A percentile compares a stretch with the other conserved stretches of the same genome.
Evolutionary conservation across 2,113 vertebrate species (phyloP).

Genomic region (Tragulus kanchil): DNA sequence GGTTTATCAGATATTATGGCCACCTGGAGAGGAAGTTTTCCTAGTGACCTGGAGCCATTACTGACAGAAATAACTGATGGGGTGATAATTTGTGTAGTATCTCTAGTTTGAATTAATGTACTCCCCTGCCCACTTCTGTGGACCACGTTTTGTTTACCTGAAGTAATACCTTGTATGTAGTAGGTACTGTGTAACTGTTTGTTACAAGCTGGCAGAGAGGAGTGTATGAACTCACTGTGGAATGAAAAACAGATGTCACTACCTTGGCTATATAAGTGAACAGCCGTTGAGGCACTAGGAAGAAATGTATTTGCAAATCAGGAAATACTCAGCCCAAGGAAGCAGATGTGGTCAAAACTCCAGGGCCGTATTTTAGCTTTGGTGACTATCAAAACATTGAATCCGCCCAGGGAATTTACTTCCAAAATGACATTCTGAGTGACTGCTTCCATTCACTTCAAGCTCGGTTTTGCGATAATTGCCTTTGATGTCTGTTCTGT

Average conservation of each 20-base stretch:
- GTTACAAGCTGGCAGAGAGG: neutral
- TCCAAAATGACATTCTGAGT: slow-evolving; percentile 56
- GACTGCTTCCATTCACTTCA: slow-evolving; percentile 56
- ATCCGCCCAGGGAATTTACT: slow-evolving; percentile 46
- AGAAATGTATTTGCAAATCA: slow-evolving; percentile 63
- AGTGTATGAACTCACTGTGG: neutral
- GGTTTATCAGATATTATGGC: neutral
- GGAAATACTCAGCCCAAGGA: slow-evolving; percentile 62
- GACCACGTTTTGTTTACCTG: neutral
- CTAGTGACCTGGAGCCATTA: neutral
- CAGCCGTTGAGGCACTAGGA: slow-evolving; percentile 16
- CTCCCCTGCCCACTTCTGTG: neutral
- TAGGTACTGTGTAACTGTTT: neutral
- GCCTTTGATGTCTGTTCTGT: slow-evolving; percentile 69
- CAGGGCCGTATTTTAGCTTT: slow-evolving; percentile 41
- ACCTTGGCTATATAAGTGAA: slow-evolving; percentile 25
- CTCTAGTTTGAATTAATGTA: neutral
- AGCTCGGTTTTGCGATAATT: slow-evolving; percentile 60
- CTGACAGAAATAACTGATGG: slow-evolving; percentile 20
- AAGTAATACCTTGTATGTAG: neutral
- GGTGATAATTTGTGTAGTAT: neutral
- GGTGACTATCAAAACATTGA: slow-evolving; percentile 34
- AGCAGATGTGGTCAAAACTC: slow-evolving; percentile 54
- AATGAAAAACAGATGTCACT: slow-evolving; percentile 61
- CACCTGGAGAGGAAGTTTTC: slow-evolving; percentile 33